Percentiles rank a stretch among this genome's conserved stretches.
Conservation (phyloP, 2,797 vertebrate species). For the Apodemus agrarius region DNA sequence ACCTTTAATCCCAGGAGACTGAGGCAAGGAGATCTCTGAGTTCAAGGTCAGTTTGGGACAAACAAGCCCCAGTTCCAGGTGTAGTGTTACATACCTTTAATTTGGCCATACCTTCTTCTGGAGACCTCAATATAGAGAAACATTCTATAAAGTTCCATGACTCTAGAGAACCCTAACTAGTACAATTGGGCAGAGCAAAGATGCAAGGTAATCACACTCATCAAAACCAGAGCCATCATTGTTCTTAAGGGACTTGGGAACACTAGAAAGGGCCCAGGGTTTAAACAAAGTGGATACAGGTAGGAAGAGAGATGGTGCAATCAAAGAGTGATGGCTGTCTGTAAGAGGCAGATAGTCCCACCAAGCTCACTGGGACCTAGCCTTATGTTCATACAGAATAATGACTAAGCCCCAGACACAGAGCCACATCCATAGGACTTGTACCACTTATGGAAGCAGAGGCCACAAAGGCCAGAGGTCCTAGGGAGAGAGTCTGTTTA, state of each 20-base stretch:
- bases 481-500: neutral
- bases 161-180: too few relatives aligned
- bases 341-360: neutral
- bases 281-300: neutral
- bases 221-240: neutral
- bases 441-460: neutral
- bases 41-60: too few relatives aligned
- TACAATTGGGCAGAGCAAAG: neutral
- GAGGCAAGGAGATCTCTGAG: too few relatives aligned
- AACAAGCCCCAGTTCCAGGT: too few relatives aligned
- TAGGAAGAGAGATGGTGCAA: too few relatives aligned
- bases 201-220: neutral
- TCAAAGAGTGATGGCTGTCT: too few relatives aligned
- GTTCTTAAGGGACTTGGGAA: too few relatives aligned
- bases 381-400: neutral
- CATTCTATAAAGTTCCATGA: too few relatives aligned
- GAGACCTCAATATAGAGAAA: too few relatives aligned
- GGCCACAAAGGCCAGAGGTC: neutral
- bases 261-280: neutral
- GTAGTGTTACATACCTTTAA: too few relatives aligned
- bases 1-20: too few relatives aligned
- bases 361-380: neutral
- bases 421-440: neutral
- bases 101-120: too few relatives aligned
- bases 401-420: neutral